phyloP scores from a whole-genome alignment of 2,797 vertebrate genomes.

The Paedocypris micromegethes region DNA sequence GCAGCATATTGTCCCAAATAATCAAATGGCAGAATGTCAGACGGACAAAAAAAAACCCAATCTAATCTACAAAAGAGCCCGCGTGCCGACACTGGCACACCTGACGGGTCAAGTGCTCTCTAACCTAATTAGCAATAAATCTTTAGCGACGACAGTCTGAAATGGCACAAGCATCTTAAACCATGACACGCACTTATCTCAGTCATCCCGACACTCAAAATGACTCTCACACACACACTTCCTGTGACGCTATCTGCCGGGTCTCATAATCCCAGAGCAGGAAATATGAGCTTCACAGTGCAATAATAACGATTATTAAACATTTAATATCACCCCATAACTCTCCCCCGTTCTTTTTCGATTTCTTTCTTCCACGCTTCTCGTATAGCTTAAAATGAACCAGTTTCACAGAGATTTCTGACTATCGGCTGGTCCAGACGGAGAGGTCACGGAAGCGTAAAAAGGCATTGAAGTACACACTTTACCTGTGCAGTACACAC shows the following conservation, averaged over 20 bases:
- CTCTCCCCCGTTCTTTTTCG: constrained; percentile 7
- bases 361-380: not conserved
- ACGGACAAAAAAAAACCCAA: constrained; percentile 39
- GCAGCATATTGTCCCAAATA: constrained; percentile 9
- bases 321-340: constrained; percentile 32
- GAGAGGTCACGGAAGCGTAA: no score
- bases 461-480: no score
- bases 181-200: constrained; percentile 35
- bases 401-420: not conserved
- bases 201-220: constrained; percentile 7
- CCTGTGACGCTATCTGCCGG: not conserved
- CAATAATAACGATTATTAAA: constrained; percentile 34
- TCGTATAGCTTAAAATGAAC: not conserved
- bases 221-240: constrained; percentile 1
- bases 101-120: constrained; percentile 53
- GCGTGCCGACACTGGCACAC: constrained; percentile 11
- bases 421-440: not conserved
- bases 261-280: not conserved
- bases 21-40: constrained; percentile 11
- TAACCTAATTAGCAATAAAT: constrained; percentile 58
- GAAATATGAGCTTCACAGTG: constrained; percentile 25
- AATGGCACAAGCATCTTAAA: constrained; percentile 55
- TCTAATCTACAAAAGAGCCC: constrained; percentile 25
- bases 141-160: constrained; percentile 52
- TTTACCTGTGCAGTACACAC: no score